Conservation (phyloP, 2,797 vertebrate species). For the Zenarchopterus dispar region DNA sequence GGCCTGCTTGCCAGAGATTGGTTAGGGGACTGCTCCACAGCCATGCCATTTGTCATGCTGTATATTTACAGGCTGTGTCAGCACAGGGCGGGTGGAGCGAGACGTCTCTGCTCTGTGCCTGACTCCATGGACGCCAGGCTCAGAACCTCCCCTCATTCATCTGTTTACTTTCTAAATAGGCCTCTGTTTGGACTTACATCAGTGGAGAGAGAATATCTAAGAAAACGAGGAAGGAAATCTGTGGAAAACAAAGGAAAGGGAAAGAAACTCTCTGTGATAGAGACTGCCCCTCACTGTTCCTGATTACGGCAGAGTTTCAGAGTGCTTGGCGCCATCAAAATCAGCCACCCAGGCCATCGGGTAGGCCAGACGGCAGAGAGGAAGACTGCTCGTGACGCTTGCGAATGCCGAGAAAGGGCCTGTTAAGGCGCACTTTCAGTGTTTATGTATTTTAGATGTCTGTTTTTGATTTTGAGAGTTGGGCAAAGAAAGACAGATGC, state of each 20-base stretch:
- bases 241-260: constrained; percentile 87
- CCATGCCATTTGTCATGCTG: constrained; percentile 80
- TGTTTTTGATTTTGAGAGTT: constrained; percentile 77
- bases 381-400: constrained; percentile 77
- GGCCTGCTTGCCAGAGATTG: constrained; percentile 70
- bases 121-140: constrained; percentile 71
- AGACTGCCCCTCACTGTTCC: constrained; percentile 82
- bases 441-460: constrained; percentile 83
- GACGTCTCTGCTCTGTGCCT: constrained; percentile 71
- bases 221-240: constrained; percentile 89
- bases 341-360: constrained; percentile 80
- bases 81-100: constrained; percentile 69
- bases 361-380: constrained; percentile 78
- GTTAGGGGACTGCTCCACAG: constrained; percentile 65
- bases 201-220: constrained; percentile 87
- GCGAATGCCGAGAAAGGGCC: constrained; percentile 75
- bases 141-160: constrained; percentile 82
- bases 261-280: constrained; percentile 86
- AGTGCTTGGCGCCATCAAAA: constrained; percentile 84
- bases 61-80: constrained; percentile 81
- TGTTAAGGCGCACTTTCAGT: constrained; percentile 65
- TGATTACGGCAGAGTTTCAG: constrained; percentile 81
- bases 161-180: constrained; percentile 88
- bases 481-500: constrained; percentile 66
- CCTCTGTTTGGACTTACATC: constrained; percentile 87